Base-by-base conservation (phyloP, 2,113 vertebrate genomes). In the Dasyprocta punctata region DNA sequence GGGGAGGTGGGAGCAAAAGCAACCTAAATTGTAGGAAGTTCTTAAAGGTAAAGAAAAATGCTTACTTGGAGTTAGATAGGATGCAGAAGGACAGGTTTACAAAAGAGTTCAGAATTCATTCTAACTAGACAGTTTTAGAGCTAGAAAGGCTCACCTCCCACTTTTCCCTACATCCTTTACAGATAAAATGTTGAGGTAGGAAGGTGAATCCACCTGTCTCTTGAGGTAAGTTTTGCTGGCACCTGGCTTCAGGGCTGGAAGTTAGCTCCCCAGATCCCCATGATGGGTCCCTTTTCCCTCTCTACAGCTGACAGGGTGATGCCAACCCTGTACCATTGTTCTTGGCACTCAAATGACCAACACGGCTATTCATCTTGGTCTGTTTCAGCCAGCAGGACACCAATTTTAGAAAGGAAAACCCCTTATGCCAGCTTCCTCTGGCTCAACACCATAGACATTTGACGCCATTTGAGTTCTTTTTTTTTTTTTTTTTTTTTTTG, bases 111-210 rank as follows among this genome's bases (percentile, higher is more conserved):
- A 54, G 69, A 90, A 71, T 63, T 54, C 54, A 16, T 56, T 63
- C 30, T 87, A 61, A 95, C 30, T 30, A 38, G 73, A 44, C 49
- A 56, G 9, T 84, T 95, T 94, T 54, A 83, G 63, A 77, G 52
- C 24, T 19, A 61, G 47, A 41, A 83, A 67, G 17, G 10, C 49
- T 83, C 30, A 12, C 10, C 16, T 44, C 33, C 19, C 0, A 0
- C 12, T 14, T 1, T 41, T 7, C 16, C 1, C 17, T 1, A 19
- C 6, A 8, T 60, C 4, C 65, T 92, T 83, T 69, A 38, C 28
- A 54, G 33, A 38, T 19, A 58, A 86, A 36, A 88, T 80, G 38
- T 73, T 71, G 61, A 41, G 54, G 38, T 81, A 44, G 17, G 54
- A 41, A 61, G 24, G 11, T 60, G 12, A 49, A 82, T n/a, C 1